Percentiles rank a stretch among this genome's conserved stretches.
phyloP scores from a whole-genome alignment of 1,140 invertebrate genomes.

The Drosophila sturtevanti region DNA sequence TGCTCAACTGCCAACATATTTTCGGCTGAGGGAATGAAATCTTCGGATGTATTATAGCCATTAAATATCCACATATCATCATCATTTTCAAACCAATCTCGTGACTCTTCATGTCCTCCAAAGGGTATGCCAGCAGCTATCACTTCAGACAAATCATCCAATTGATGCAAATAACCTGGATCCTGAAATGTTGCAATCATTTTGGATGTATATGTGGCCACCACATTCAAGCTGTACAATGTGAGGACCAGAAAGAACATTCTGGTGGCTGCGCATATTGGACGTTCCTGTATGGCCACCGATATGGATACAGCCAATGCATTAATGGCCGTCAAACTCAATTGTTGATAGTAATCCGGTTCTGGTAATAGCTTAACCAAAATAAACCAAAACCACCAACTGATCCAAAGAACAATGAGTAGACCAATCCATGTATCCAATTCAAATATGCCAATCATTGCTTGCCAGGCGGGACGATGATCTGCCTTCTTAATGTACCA shows the following conservation, averaged over 20 bases:
- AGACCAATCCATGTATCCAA: constrained; percentile 82
- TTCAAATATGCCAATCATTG: constrained; percentile 83
- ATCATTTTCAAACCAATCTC: constrained; percentile 83
- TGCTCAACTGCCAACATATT: constrained; percentile 80
- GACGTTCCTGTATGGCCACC: constrained; percentile 83
- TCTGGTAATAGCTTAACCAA: constrained; percentile 82
- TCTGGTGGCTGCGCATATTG: constrained; percentile 80
- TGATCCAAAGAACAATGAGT: constrained; percentile 78
- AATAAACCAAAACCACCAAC: constrained; percentile 82
- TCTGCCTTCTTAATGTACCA: constrained; percentile 84
- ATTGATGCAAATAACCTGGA: constrained; percentile 83
- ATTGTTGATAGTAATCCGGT: constrained; percentile 73
- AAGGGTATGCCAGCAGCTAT: constrained; percentile 82
- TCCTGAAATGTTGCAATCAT: constrained; percentile 84
- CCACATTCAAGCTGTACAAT: constrained; percentile 83
- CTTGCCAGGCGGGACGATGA: constrained; percentile 82
- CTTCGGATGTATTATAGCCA: constrained; percentile 77
- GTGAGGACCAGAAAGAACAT: constrained; percentile 84
- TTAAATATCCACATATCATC: constrained; percentile 83
- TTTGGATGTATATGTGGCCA: constrained; percentile 84
- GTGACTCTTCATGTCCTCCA: constrained; percentile 83
- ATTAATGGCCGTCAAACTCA: constrained; percentile 83
- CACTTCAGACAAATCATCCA: constrained; percentile 83
- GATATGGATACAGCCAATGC: constrained; percentile 82
- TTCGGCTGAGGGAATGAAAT: constrained; percentile 78